Evolutionary conservation across 2,797 vertebrate species (phyloP).

Genomic region (Chelidonichthys spinosus): DNA sequence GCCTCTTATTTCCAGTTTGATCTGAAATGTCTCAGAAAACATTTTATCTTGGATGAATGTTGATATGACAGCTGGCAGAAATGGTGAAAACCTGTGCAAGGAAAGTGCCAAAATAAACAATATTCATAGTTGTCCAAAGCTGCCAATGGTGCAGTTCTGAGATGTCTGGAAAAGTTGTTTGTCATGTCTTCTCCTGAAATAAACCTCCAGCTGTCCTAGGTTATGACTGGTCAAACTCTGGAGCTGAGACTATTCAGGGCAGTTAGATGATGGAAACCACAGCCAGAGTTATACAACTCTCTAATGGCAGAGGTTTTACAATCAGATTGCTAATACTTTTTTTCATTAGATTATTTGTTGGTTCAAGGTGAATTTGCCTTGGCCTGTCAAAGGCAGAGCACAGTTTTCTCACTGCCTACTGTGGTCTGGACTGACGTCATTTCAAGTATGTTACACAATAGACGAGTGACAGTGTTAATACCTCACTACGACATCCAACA

Average conservation of each 20-base stretch:
- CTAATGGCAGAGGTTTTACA: not conserved
- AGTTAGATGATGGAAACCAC: not conserved
- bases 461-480: constrained; percentile 5
- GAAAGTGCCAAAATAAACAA: constrained; percentile 35
- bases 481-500: constrained; percentile 1
- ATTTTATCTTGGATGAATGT: constrained; percentile 12
- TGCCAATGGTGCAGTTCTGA: constrained; percentile 42
- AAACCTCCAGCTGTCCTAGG: not conserved
- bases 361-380: not conserved
- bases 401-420: not conserved
- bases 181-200: not conserved
- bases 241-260: not conserved
- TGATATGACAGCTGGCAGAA: constrained; percentile 28
- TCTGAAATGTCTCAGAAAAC: constrained; percentile 23
- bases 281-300: not conserved
- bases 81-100: constrained; percentile 14
- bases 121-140: constrained; percentile 23
- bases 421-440: constrained; percentile 10
- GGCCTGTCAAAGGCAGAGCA: not conserved
- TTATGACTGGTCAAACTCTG: not conserved
- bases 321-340: too few species aligned
- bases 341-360: not conserved
- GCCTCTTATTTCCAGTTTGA: constrained; percentile 10
- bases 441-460: not conserved
- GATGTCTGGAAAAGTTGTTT: constrained; percentile 27